Evolutionary conservation across 2,888 invertebrate genomes (phyloP), one percentile per base, ranked within the genome.

Genomic region (Acleris sparsana): DNA sequence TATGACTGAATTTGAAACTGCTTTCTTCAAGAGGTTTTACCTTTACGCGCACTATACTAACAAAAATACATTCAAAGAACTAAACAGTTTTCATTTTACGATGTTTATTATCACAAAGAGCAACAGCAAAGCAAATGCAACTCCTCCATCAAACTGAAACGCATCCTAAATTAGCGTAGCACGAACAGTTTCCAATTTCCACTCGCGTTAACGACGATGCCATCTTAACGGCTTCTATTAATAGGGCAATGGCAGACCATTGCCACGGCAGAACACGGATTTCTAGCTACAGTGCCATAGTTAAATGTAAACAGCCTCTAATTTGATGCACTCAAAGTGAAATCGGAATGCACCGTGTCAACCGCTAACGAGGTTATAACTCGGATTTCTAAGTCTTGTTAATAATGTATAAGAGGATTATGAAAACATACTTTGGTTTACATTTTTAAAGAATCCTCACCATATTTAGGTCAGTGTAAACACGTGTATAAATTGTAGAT

Each of bases 231-330:
- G 60, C 25, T 52, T 44, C 67, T 53, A 57, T 57, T 57, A 57
- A 48, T 46, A 48, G 53, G 43, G 44, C 57, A 59, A 64, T 59
- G 53, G 62, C 62, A 17, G 13, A 13, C 56, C 25, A 63, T 62
- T 44, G 62, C 59, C 51, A 53, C 58, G 52, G 60, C 53, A 49
- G 66, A 63, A 69, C 66, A 53, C 18, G 56, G 62, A 62, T 67
- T 67, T 69, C 69, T 64, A 57, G 58, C 57, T 61, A 25, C 43
- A 53, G 57, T 60, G 53, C 48, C 49, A 53, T 61, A 63, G 53
- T 53, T 66, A 66, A 65, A 69, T 61, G 63, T 63, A 69, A 69
- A 65, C 62, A 59, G 57, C n/a, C 22, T 44, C 67, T 62, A 62
- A 67, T 62, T 67, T 58, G 64, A 48, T 55, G 64, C 64, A 55